Percentiles rank a stretch among this genome's conserved stretches.
Conservation (phyloP, 2,113 vertebrate species). For the Tauraco erythrolophus region DNA sequence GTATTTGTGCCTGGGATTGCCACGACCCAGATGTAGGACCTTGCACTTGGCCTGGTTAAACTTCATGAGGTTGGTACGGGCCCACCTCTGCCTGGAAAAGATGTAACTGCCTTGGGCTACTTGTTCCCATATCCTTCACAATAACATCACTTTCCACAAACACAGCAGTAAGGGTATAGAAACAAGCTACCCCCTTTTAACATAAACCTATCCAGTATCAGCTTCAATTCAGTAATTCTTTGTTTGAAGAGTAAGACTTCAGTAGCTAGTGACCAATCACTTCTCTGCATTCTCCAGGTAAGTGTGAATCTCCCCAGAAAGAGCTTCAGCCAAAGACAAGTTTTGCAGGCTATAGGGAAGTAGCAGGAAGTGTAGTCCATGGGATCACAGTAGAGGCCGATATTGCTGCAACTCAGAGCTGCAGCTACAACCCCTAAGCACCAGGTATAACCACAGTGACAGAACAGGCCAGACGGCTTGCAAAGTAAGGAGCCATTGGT, state of each 20-base stretch:
- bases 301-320: neutral
- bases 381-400: neutral
- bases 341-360: neutral
- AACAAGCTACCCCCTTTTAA: neutral
- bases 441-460: neutral
- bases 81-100: neutral
- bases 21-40: too few species aligned
- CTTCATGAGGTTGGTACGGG: too few species aligned
- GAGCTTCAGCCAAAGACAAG: neutral
- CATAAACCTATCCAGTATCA: neutral
- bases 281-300: neutral
- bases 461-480: neutral
- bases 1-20: too few species aligned
- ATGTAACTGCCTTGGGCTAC: neutral
- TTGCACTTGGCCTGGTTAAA: too few species aligned
- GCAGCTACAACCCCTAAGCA: neutral
- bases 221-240: neutral
- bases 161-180: neutral
- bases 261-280: neutral
- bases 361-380: fast-evolving
- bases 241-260: neutral
- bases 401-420: neutral
- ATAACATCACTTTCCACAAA: neutral
- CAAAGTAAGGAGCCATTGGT: neutral
- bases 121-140: neutral